phyloP scores from a whole-genome alignment of 2,888 invertebrate genomes.

The Lasioglossum villosulum region DNA sequence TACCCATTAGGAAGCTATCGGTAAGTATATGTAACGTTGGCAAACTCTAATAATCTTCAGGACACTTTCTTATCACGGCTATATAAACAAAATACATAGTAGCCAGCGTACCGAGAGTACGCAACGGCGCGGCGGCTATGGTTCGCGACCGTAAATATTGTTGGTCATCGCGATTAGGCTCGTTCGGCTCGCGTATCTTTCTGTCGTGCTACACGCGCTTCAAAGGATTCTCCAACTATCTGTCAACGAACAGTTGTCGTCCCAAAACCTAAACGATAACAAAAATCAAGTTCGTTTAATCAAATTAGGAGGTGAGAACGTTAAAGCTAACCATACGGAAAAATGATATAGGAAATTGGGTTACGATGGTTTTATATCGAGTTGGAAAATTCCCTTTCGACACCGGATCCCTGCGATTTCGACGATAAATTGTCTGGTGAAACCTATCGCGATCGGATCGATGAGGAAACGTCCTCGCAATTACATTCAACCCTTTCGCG shows the following conservation, averaged over 20 bases:
- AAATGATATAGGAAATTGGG: neutral
- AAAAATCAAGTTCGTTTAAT: neutral
- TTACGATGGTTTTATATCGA: neutral
- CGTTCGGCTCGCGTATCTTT: neutral
- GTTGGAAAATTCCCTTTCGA: constrained; percentile 25
- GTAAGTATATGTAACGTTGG: constrained; percentile 50
- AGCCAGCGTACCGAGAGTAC: neutral
- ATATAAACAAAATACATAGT: constrained; percentile 53
- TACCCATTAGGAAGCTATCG: constrained; percentile 43
- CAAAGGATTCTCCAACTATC: neutral
- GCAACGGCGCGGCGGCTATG: neutral
- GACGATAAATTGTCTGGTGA: constrained; percentile 52
- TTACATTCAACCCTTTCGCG: constrained; percentile 43
- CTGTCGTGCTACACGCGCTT: neutral
- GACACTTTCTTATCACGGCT: constrained; percentile 49
- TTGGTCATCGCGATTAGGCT: neutral
- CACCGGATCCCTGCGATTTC: constrained; percentile 51
- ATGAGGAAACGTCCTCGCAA: constrained; percentile 56
- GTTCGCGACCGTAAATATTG: constrained; percentile 31
- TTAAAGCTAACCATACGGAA: neutral
- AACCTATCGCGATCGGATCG: constrained; percentile 59
- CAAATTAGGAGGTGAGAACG: neutral
- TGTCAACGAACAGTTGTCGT: neutral
- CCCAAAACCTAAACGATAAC: neutral
- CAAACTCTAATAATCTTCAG: constrained; percentile 54